Evolutionary conservation across 2,797 vertebrate species (phyloP).

Genomic region (Euthynnus affinis): DNA sequence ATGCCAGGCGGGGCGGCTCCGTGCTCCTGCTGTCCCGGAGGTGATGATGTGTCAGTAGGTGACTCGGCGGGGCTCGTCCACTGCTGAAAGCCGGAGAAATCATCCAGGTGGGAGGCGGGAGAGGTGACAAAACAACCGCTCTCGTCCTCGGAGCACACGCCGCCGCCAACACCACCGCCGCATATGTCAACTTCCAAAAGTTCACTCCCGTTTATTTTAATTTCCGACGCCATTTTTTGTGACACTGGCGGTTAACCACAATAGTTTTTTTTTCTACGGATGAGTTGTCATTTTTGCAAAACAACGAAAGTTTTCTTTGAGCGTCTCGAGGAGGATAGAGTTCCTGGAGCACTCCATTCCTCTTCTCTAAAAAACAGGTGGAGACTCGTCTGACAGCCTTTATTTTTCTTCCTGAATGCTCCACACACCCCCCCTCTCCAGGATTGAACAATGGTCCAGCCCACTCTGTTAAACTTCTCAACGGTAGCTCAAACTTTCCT

Average conservation of each 20-base stretch:
- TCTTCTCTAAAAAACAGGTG: slow-evolving; percentile 42
- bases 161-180: slow-evolving; percentile 42
- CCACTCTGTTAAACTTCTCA: slow-evolving; percentile 66
- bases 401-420: slow-evolving; percentile 68
- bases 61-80: slow-evolving; percentile 65
- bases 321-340: slow-evolving; percentile 65
- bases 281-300: neutral
- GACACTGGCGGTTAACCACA: too few species aligned
- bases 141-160: slow-evolving; percentile 69
- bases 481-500: slow-evolving; percentile 62
- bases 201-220: slow-evolving; percentile 61
- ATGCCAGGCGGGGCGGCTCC: slow-evolving; percentile 22
- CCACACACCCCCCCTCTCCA: slow-evolving; percentile 17
- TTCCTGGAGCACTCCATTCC: slow-evolving; percentile 82
- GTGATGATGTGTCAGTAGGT: slow-evolving; percentile 63
- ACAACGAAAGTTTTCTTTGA: slow-evolving; percentile 56
- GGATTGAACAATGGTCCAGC: slow-evolving; percentile 68
- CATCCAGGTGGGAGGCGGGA: slow-evolving; percentile 42
- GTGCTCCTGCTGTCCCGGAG: slow-evolving; percentile 39
- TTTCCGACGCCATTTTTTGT: slow-evolving; percentile 71
- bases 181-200: slow-evolving; percentile 86
- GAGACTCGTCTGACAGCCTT: slow-evolving; percentile 37
- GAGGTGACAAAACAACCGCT: slow-evolving; percentile 75
- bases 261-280: neutral
- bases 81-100: slow-evolving; percentile 71